These are phyloP conservation scores for Anthonomus grandis DNA, from an alignment of 1,140 invertebrate genomes.

Conservation along the genomic window DNA sequence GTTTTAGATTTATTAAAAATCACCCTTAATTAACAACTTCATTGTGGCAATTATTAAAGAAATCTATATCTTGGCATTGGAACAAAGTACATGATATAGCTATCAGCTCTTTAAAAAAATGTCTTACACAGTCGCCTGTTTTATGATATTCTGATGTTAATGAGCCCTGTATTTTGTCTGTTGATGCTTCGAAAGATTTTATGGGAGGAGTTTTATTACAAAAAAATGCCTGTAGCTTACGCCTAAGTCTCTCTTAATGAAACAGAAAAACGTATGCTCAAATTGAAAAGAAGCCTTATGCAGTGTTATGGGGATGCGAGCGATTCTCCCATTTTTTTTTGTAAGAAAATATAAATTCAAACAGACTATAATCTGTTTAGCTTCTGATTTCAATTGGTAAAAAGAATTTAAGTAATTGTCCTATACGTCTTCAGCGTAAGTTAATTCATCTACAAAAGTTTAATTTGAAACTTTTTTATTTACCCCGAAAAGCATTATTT, in stretches of 20 bases:
- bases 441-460: constrained; percentile 33
- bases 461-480: constrained; percentile 32
- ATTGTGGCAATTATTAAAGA: no score
- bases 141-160: constrained; percentile 41
- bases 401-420: constrained; percentile 31
- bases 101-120: constrained; percentile 41
- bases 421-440: constrained; percentile 34
- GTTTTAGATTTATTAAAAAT: no score
- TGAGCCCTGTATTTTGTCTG: constrained; percentile 35
- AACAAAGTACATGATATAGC: no score
- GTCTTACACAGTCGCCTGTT: constrained; percentile 32
- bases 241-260: constrained; percentile 26
- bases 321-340: constrained; percentile 45
- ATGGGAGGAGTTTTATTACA: constrained; percentile 43
- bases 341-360: constrained; percentile 31
- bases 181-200: constrained; percentile 42
- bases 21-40: no score
- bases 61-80: no score
- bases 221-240: constrained; percentile 32
- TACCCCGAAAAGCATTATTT: constrained; percentile 37
- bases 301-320: constrained; percentile 35
- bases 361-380: constrained; percentile 43
- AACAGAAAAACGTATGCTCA: no score
- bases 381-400: constrained; percentile 34
- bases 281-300: constrained; percentile 46